phyloP scores from a whole-genome alignment of 2,888 invertebrate genomes.

The Serripes groenlandicus region DNA sequence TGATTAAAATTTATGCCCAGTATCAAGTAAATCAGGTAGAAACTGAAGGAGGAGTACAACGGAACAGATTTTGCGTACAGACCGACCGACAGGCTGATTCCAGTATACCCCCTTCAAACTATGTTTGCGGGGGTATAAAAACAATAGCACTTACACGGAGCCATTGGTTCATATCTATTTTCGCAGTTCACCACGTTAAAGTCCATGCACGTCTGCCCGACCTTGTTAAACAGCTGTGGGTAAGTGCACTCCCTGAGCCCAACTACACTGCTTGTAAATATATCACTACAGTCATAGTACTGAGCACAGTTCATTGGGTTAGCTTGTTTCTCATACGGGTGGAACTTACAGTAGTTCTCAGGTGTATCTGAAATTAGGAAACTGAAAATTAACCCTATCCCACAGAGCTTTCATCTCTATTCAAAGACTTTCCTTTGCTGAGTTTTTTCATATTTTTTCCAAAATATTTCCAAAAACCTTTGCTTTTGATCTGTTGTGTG shows the following conservation, averaged over 20 bases:
- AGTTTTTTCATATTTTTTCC: too few relatives aligned
- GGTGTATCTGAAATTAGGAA: conserved; percentile 43
- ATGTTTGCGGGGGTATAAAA: too few relatives aligned
- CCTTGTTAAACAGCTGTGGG: conserved; percentile 46
- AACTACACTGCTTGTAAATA: conserved; percentile 36
- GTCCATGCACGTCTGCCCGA: conserved; percentile 39
- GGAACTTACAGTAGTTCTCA: conserved; percentile 54
- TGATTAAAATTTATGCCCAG: too few relatives aligned
- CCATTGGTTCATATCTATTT: conserved; percentile 64
- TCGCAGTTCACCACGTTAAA: conserved; percentile 60
- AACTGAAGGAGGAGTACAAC: too few relatives aligned
- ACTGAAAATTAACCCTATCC: too few relatives aligned
- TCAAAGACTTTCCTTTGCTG: too few relatives aligned
- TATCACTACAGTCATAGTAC: conserved; percentile 64
- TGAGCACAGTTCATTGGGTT: conserved; percentile 66
- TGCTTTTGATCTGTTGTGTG: too few relatives aligned
- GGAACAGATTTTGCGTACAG: too few relatives aligned
- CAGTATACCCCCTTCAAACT: too few relatives aligned
- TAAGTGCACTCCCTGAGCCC: conserved; percentile 52
- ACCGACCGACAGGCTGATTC: too few relatives aligned
- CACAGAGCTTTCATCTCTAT: not conserved
- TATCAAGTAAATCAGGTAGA: too few relatives aligned
- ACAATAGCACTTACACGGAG: conserved; percentile 67
- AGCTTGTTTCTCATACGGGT: conserved; percentile 57
- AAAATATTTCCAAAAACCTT: too few relatives aligned